Conservation (phyloP, 2,888 invertebrate species). For the Dascillus cervinus region DNA sequence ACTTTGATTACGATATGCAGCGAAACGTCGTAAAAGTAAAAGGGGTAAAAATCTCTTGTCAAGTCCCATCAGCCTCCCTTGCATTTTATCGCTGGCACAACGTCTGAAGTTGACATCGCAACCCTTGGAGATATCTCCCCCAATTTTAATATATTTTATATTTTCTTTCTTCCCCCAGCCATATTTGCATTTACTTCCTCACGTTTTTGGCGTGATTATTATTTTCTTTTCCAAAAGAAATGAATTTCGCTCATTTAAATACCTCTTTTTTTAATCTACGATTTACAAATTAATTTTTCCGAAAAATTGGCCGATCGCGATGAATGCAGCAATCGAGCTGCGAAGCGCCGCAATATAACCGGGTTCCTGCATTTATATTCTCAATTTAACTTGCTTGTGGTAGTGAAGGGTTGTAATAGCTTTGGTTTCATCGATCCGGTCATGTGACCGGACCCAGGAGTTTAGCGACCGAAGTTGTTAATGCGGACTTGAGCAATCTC, state of each 20-base stretch:
- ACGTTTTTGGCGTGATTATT: too few relatives aligned
- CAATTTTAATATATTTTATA: constrained; percentile 19
- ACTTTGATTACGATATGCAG: too few relatives aligned
- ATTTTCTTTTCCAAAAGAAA: too few relatives aligned
- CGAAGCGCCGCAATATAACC: constrained; percentile 23
- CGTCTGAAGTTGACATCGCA: constrained; percentile 21
- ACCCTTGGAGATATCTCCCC: constrained; percentile 21
- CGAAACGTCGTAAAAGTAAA: constrained; percentile 18
- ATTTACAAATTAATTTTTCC: too few relatives aligned
- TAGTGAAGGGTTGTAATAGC: constrained; percentile 25
- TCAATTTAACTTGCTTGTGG: constrained; percentile 26
- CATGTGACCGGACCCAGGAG: constrained; percentile 15
- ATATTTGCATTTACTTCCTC: constrained; percentile 11
- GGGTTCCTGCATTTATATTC: constrained; percentile 28
- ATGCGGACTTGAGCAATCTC: constrained; percentile 13
- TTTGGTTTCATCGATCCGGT: constrained; percentile 25
- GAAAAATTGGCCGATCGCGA: too few relatives aligned
- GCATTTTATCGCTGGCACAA: constrained; percentile 17
- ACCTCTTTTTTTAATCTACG: too few relatives aligned
- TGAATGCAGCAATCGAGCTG: too few relatives aligned
- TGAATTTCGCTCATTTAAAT: too few relatives aligned
- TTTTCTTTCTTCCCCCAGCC: constrained; percentile 11
- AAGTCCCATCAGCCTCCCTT: constrained; percentile 23
- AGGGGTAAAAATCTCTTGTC: constrained; percentile 29
- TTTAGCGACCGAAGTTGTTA: constrained; percentile 12